These are phyloP conservation scores for Callionymus lyra DNA, from an alignment of 2,113 vertebrate species.

Conservation along the genomic window DNA sequence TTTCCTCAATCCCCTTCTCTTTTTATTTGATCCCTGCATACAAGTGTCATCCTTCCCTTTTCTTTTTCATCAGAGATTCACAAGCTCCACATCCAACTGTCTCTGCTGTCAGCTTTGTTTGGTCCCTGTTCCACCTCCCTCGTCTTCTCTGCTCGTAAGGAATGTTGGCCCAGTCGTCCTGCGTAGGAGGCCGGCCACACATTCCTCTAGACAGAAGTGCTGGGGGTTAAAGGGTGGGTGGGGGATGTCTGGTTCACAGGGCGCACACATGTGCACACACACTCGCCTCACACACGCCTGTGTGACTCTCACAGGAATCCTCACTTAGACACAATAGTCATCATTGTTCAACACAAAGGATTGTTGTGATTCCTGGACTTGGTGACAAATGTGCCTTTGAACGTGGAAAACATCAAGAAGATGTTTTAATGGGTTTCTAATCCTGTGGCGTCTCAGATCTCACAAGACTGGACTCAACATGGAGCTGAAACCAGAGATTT, in stretches of 20 bases:
- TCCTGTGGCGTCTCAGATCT: too few relatives aligned
- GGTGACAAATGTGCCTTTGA: conserved; percentile 1
- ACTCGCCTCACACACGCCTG: conserved; percentile 20
- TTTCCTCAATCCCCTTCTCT: conserved; percentile 23
- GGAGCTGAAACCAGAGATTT: too few relatives aligned
- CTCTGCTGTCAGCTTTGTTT: conserved; percentile 5
- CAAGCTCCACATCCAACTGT: conserved; percentile 10
- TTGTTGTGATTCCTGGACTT: too few relatives aligned
- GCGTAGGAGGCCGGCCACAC: conserved; percentile 66
- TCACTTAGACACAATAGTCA: conserved; percentile 43
- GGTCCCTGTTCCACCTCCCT: conserved; percentile 18
- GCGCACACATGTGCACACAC: conserved; percentile 29
- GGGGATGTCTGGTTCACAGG: conserved; percentile 41
- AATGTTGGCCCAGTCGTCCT: conserved; percentile 58
- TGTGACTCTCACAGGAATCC: conserved; percentile 35
- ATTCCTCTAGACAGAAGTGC: conserved; percentile 74
- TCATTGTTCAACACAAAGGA: conserved; percentile 27
- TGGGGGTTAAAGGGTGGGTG: conserved; percentile 28
- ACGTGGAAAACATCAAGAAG: too few relatives aligned
- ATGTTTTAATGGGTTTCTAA: too few relatives aligned
- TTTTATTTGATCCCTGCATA: conserved; percentile 11
- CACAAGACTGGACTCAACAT: too few relatives aligned
- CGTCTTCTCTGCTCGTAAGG: conserved; percentile 46
- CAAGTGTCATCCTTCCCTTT: not conserved
- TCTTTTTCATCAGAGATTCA: conserved; percentile 17